phyloP scores from a whole-genome alignment of 2,797 vertebrate genomes.

The Coendou prehensilis region DNA sequence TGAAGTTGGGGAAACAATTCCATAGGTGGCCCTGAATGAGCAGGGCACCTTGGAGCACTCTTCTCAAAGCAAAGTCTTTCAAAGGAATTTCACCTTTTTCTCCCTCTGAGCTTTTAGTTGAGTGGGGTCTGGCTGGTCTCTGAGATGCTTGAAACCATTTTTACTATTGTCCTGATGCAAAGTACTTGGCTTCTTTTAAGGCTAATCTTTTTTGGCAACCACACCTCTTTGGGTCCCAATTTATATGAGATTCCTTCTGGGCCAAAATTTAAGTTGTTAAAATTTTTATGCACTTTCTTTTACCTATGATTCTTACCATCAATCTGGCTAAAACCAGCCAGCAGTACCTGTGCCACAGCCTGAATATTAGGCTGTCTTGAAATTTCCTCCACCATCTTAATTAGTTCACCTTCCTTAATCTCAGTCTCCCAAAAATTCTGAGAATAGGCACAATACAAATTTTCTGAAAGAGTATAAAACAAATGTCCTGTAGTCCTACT shows the following conservation, averaged over 20 bases:
- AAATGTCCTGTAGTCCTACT: neutral
- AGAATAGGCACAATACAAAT: neutral
- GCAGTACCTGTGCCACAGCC: no score
- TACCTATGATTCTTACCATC: neutral
- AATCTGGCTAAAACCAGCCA: no score
- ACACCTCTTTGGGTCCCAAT: neutral
- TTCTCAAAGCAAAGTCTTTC: no score
- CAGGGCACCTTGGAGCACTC: no score
- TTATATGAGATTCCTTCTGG: neutral
- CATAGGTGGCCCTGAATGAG: no score
- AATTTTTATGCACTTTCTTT: neutral
- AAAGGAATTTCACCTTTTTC: no score
- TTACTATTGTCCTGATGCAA: no score
- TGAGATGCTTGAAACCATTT: no score
- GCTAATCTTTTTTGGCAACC: neutral
- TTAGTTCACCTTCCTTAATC: neutral
- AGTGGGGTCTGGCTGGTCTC: no score
- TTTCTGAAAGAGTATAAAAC: neutral
- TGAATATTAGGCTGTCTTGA: neutral
- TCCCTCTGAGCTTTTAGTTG: no score
- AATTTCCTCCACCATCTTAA: no score
- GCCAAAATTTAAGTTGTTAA: neutral
- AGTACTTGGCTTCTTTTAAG: neutral
- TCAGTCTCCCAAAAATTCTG: neutral
- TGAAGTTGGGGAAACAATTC: no score